Conservation (phyloP, 2,797 vertebrate species). For the Falco peregrinus region DNA sequence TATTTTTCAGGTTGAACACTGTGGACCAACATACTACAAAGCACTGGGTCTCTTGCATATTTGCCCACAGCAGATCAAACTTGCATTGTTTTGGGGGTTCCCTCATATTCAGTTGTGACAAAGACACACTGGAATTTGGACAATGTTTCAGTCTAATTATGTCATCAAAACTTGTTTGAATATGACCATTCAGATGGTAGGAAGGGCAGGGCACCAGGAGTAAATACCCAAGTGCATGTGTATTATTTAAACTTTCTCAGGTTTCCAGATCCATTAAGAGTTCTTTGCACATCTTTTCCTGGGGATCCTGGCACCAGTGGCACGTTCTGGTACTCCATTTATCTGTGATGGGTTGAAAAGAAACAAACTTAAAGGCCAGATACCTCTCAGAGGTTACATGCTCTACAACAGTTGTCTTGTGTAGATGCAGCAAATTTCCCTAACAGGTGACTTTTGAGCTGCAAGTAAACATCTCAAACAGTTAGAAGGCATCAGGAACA, state of each 20-base stretch:
- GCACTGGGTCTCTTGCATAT: background rate
- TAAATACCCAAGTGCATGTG: background rate
- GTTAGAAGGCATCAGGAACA: background rate
- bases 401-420: background rate
- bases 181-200: background rate
- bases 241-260: background rate
- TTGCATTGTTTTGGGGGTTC: background rate
- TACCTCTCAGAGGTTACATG: background rate
- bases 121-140: background rate
- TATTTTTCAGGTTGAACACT: background rate
- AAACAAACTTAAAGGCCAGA: background rate
- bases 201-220: background rate
- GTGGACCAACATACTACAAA: background rate
- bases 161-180: background rate
- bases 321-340: background rate
- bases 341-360: background rate
- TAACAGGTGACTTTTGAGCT: background rate
- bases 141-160: background rate
- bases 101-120: background rate
- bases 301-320: background rate
- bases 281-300: background rate
- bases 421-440: background rate
- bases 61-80: background rate
- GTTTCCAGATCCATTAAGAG: background rate
- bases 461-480: background rate